Percentiles rank a stretch among this genome's conserved stretches.
phyloP scores from a whole-genome alignment of 2,113 vertebrate species.

The Aramus guarauna region DNA sequence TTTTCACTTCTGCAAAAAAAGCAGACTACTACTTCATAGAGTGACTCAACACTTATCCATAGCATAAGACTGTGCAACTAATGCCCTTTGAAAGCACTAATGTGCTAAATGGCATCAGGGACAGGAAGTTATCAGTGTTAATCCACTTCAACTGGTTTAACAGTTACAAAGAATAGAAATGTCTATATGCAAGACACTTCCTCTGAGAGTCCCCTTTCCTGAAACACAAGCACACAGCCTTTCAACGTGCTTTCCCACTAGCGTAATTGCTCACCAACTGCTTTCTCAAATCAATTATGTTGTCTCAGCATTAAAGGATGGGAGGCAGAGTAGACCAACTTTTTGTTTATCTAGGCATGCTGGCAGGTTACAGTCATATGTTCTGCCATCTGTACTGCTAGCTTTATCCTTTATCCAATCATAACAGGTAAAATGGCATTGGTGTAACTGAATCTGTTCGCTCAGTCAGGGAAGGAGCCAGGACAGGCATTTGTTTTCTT shows the following conservation, averaged over 20 bases:
- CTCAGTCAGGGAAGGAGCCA: conserved; percentile 2
- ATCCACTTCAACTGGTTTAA: conserved; percentile 13
- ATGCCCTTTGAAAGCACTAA: conserved; percentile 19
- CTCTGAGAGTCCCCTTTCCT: conserved; percentile 25
- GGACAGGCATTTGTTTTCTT: background rate
- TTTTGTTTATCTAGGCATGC: conserved; percentile 55
- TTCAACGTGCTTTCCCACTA: conserved; percentile 13
- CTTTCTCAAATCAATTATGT: conserved; percentile 60
- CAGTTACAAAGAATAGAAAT: conserved; percentile 5
- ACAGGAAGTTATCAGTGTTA: conserved; percentile 29
- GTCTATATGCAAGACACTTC: conserved; percentile 30
- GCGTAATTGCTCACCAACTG: conserved; percentile 48
- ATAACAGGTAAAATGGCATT: conserved; percentile 54
- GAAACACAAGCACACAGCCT: background rate
- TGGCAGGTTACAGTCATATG: conserved; percentile 64
- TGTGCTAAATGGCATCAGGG: conserved; percentile 32
- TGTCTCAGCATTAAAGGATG: conserved; percentile 41
- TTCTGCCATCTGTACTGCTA: conserved; percentile 56
- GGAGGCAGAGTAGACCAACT: conserved; percentile 47
- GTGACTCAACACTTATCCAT: background rate
- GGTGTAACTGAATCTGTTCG: conserved; percentile 9
- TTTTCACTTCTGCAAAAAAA: background rate
- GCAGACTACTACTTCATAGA: background rate
- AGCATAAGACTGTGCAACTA: background rate
- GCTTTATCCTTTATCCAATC: conserved; percentile 33